Conservation (phyloP, 2,888 invertebrate genomes). For the Epinotia brunnichana region DNA sequence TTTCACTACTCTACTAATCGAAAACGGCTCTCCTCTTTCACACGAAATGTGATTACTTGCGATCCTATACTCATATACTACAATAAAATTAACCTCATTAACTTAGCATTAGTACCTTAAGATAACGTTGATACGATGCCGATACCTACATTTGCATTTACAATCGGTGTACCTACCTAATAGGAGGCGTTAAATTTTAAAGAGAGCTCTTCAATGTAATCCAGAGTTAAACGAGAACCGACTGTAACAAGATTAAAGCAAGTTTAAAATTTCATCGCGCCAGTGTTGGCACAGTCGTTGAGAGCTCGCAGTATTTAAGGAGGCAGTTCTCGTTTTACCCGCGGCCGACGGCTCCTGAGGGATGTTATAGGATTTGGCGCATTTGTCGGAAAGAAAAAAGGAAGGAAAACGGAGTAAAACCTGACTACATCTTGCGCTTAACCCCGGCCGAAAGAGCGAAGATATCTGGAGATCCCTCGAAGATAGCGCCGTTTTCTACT, state of each 20-base stretch:
- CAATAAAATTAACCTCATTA: conserved; percentile 19
- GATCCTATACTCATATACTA: conserved; percentile 11
- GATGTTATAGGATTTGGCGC: conserved; percentile 70
- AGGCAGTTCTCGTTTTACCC: conserved; percentile 68
- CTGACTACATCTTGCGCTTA: conserved; percentile 53
- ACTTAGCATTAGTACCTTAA: not conserved
- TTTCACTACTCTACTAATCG: conserved; percentile 53
- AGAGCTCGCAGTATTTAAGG: conserved; percentile 66
- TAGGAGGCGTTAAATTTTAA: conserved; percentile 39
- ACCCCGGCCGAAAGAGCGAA: conserved; percentile 53
- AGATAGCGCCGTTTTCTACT: conserved; percentile 55
- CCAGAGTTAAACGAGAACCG: conserved; percentile 47
- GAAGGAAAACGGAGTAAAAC: conserved; percentile 57
- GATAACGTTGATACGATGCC: not conserved
- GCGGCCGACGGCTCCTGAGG: conserved; percentile 59
- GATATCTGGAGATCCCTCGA: conserved; percentile 59
- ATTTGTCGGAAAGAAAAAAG: conserved; percentile 57
- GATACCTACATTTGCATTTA: conserved; percentile 34
- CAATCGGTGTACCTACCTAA: conserved; percentile 22
- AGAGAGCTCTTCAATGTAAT: conserved; percentile 52
- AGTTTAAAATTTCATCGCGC: conserved; percentile 67
- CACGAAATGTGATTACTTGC: conserved; percentile 1
- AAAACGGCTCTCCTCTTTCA: conserved; percentile 45
- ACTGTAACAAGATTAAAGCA: conserved; percentile 49
- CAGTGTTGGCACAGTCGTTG: conserved; percentile 64